Percentiles rank a stretch among this genome's conserved stretches.
Conservation (phyloP, 2,113 vertebrate species). For the Chaenocephalus aceratus region DNA sequence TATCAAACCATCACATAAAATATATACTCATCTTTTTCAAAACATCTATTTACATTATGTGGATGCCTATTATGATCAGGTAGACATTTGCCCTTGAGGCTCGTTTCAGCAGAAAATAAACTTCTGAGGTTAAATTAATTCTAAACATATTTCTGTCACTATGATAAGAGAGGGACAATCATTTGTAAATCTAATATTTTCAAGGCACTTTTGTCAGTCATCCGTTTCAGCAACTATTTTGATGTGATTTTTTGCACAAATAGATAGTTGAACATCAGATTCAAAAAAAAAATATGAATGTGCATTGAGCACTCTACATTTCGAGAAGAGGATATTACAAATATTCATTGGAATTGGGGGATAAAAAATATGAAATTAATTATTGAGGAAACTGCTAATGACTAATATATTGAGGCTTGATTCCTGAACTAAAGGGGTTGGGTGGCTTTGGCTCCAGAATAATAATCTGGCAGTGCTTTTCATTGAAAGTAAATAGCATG, state of each 20-base stretch:
- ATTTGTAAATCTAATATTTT: neutral
- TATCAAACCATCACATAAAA: neutral
- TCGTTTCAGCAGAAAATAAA: constrained; percentile 8
- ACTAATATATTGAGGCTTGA: constrained; percentile 51
- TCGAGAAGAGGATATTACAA: constrained; percentile 26
- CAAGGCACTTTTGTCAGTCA: neutral
- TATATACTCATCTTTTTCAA: neutral
- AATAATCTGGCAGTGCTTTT: constrained; percentile 21
- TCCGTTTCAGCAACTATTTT: neutral
- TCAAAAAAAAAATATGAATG: constrained; percentile 26
- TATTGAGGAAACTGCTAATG: constrained; percentile 43
- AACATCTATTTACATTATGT: neutral
- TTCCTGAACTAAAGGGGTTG: constrained; percentile 33
- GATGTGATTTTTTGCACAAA: neutral
- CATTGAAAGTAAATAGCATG: constrained; percentile 38
- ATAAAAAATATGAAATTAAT: constrained; percentile 46
- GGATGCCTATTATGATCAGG: neutral
- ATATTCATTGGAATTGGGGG: constrained; percentile 25
- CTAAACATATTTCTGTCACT: neutral
- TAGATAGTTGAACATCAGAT: too few species aligned
- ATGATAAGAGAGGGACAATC: neutral
- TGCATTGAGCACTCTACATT: constrained; percentile 16
- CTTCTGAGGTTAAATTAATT: neutral
- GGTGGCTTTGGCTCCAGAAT: neutral
- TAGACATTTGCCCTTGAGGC: neutral